Percentiles rank a stretch among this genome's conserved stretches.
phyloP scores from a whole-genome alignment of 2,888 invertebrate genomes.

The Rotaria socialis region DNA sequence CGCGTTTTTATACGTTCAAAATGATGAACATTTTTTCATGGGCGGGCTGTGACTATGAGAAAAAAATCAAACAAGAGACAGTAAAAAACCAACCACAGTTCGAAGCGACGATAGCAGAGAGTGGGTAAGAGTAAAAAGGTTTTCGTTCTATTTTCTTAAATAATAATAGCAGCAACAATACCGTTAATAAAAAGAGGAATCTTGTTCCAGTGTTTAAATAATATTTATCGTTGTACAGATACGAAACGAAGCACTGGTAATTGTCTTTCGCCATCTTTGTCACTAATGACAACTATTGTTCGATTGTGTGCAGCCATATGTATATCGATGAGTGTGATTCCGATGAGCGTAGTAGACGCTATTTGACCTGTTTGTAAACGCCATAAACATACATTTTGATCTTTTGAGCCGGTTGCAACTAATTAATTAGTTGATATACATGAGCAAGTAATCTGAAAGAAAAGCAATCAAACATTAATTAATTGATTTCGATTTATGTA shows the following conservation, averaged over 20 bases:
- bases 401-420: slow-evolving; percentile 45
- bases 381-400: slow-evolving; percentile 45
- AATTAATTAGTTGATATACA: slow-evolving; percentile 44
- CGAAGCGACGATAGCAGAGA: not conserved
- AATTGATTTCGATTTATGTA: too few species aligned
- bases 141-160: not conserved
- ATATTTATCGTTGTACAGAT: slow-evolving; percentile 42
- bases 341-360: slow-evolving; percentile 42
- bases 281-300: slow-evolving; percentile 46
- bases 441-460: slow-evolving; percentile 39
- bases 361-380: slow-evolving; percentile 40
- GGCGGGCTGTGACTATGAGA: not conserved
- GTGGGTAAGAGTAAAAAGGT: not conserved
- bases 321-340: slow-evolving; percentile 41
- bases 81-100: not conserved
- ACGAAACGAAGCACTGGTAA: slow-evolving; percentile 46
- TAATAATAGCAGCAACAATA: not conserved
- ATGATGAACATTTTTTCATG: too few species aligned
- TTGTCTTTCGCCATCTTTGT: slow-evolving; percentile 46
- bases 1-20: too few species aligned
- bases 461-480: too few species aligned
- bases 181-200: not conserved
- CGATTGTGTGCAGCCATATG: slow-evolving; percentile 45
- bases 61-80: not conserved
- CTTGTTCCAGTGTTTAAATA: not conserved